Evolutionary conservation across 2,888 invertebrate species (phyloP).

Genomic region (Adelognathus sp.): DNA sequence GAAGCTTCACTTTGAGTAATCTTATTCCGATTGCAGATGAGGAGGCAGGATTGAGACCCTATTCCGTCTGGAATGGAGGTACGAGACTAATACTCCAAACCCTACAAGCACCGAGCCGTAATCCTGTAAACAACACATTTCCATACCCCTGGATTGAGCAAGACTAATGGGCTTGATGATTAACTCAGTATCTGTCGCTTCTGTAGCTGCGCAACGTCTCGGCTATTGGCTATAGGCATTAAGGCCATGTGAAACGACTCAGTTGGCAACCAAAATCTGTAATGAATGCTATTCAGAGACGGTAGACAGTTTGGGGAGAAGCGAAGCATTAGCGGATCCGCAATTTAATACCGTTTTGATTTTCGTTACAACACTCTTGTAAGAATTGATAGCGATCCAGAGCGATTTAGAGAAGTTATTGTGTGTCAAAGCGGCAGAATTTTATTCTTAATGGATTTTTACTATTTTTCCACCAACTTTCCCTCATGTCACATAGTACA

Average conservation of each 20-base stretch:
- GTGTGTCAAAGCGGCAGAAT: no score
- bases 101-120: slow-evolving; percentile 65
- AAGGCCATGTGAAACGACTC: no score
- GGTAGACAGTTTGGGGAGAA: not conserved
- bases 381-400: no score
- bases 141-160: slow-evolving; percentile 67
- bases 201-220: slow-evolving; percentile 19
- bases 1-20: slow-evolving; percentile 4
- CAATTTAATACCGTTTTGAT: no score
- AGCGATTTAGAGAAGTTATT: no score
- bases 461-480: no score
- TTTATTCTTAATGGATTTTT: no score
- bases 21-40: slow-evolving; percentile 36
- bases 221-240: slow-evolving; percentile 31
- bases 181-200: slow-evolving; percentile 44
- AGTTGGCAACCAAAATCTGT: no score
- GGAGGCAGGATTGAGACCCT: slow-evolving; percentile 9
- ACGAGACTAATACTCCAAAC: slow-evolving; percentile 48
- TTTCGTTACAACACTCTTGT: no score
- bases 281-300: no score
- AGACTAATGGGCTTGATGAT: slow-evolving; percentile 57
- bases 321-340: no score
- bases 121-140: slow-evolving; percentile 72
- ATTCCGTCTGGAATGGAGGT: not conserved
- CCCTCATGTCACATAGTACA: no score